phyloP scores from a whole-genome alignment of 1,140 invertebrate species.

The Dufourea novaeangliae region DNA sequence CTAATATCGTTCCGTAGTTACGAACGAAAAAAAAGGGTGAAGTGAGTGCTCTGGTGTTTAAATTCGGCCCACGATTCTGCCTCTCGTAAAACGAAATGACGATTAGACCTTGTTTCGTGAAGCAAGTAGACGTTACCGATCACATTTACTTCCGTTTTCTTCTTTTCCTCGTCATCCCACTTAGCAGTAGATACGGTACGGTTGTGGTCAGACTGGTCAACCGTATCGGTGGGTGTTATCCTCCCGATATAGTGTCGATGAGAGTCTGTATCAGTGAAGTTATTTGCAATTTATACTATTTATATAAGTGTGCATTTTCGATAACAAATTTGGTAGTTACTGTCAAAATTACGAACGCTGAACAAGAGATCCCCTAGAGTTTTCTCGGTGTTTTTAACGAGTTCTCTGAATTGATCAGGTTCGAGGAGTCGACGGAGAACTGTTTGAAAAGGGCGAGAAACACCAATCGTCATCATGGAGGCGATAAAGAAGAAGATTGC shows the following conservation, averaged over 20 bases:
- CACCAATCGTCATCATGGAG: conserved; percentile 85
- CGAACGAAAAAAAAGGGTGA: conserved; percentile 5
- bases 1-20: not conserved
- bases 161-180: not conserved
- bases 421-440: conserved; percentile 25
- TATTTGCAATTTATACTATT: not conserved
- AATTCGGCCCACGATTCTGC: not conserved
- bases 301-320: not conserved
- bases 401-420: not conserved
- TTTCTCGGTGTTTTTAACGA: not conserved
- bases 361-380: not conserved
- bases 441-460: conserved; percentile 26
- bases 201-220: not conserved
- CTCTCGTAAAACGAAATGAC: not conserved
- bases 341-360: too few species aligned
- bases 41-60: conserved; percentile 11
- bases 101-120: not conserved
- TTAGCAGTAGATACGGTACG: not conserved
- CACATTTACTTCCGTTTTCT: not conserved
- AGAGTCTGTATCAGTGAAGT: not conserved
- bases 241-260: too few species aligned
- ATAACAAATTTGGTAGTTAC: too few species aligned
- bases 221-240: not conserved
- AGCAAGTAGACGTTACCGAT: not conserved
- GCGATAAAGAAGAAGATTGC: conserved; percentile 95